Evolutionary conservation across 2,888 invertebrate genomes (phyloP).

Genomic region (Eilema depressum): DNA sequence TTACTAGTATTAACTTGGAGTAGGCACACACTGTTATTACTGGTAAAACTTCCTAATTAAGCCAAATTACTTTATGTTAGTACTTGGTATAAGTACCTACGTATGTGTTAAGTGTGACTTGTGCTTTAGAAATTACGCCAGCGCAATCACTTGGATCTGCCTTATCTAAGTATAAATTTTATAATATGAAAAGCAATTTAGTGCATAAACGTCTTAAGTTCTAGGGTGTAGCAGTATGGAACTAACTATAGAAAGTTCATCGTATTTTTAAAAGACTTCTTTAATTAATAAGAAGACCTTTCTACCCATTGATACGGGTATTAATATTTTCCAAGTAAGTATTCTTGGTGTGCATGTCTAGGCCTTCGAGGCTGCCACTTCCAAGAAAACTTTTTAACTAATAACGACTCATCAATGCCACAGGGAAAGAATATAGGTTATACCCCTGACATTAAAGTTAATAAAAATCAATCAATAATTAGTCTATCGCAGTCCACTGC

Average conservation of each 20-base stretch:
- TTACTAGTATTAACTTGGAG: neutral
- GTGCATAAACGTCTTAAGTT: too few relatives aligned
- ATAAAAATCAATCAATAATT: too few relatives aligned
- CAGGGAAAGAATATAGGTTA: neutral
- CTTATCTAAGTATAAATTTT: too few relatives aligned
- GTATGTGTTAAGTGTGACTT: too few relatives aligned
- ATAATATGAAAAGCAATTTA: neutral
- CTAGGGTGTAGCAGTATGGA: too few relatives aligned
- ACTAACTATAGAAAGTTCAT: too few relatives aligned
- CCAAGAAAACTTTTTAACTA: neutral
- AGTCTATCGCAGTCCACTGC: too few relatives aligned
- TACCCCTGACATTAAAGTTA: neutral
- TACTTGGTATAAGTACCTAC: too few relatives aligned
- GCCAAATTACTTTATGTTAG: neutral
- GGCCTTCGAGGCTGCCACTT: neutral
- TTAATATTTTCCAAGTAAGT: neutral
- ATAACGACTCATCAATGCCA: neutral
- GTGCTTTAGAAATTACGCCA: too few relatives aligned
- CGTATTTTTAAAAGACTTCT: neutral
- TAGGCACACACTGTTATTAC: neutral
- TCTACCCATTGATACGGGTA: too few relatives aligned
- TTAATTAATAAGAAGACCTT: neutral
- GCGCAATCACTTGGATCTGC: neutral
- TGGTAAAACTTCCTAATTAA: neutral
- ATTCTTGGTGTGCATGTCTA: neutral